Evolutionary conservation across 1,140 invertebrate species (phyloP).

Genomic region (Aphis gossypii): DNA sequence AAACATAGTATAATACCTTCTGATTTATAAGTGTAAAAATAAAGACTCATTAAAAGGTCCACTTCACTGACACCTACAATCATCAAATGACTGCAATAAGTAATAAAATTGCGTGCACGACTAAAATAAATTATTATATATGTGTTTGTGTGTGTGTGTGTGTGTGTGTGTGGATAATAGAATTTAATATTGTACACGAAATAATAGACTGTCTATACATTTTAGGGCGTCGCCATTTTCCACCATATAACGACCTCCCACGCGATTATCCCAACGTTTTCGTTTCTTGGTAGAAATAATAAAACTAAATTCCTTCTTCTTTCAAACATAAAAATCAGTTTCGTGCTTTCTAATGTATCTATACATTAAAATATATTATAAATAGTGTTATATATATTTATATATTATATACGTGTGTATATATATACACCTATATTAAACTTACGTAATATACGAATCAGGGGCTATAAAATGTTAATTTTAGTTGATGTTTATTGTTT

Average conservation of each 20-base stretch:
- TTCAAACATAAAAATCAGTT: neutral
- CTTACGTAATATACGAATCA: neutral
- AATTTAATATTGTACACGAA: conserved; percentile 20
- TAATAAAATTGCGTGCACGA: neutral
- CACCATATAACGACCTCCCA: neutral
- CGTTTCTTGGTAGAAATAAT: neutral
- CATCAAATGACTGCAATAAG: neutral
- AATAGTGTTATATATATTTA: no score
- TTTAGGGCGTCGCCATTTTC: neutral
- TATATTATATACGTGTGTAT: no score
- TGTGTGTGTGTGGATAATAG: neutral
- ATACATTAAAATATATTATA: neutral
- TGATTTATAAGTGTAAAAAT: no score
- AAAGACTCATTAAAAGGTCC: neutral
- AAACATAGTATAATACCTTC: no score
- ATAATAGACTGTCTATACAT: conserved; percentile 3
- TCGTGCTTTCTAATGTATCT: neutral
- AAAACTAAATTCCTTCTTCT: neutral
- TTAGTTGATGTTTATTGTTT: neutral
- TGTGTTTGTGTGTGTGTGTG: neutral
- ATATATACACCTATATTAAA: no score
- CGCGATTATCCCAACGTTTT: neutral
- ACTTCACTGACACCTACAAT: neutral
- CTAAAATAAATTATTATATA: neutral
- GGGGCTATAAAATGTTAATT: neutral